Evolutionary conservation across 1,140 invertebrate genomes (phyloP).

Genomic region (Cyrtorhinus lividipennis): DNA sequence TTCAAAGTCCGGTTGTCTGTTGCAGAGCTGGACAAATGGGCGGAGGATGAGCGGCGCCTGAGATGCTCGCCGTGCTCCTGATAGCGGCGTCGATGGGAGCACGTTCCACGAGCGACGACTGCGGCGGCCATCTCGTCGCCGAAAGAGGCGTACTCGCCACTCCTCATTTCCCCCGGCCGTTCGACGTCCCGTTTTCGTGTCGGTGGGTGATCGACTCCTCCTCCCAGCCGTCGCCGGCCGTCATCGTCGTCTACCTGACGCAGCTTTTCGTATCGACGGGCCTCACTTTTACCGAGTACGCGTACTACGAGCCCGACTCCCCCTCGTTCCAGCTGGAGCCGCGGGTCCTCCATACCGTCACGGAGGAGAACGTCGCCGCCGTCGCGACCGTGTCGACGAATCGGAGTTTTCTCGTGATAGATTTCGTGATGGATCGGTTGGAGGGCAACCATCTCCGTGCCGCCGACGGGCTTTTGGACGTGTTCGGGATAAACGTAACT

Average conservation of each 20-base stretch:
- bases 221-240: conserved; percentile 28
- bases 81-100: conserved; percentile 5
- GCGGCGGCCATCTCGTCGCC: conserved; percentile 45
- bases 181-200: conserved; percentile 64
- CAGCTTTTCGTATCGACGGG: conserved; percentile 72
- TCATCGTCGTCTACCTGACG: conserved; percentile 70
- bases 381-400: conserved; percentile 49
- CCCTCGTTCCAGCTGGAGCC: conserved; percentile 19
- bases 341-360: conserved; percentile 16
- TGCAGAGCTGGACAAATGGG: not conserved
- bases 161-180: conserved; percentile 64
- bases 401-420: conserved; percentile 61
- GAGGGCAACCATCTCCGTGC: conserved; percentile 72
- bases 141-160: conserved; percentile 56
- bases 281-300: conserved; percentile 66
- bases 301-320: conserved; percentile 53
- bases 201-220: conserved; percentile 73
- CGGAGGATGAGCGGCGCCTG: not conserved
- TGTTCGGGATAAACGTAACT: conserved; percentile 85
- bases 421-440: conserved; percentile 52
- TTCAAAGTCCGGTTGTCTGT: too few species aligned
- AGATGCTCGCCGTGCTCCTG: conserved; percentile 11
- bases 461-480: conserved; percentile 60
- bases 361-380: conserved; percentile 42
- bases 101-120: conserved; percentile 27